A percentile compares a stretch with the other conserved stretches of the same genome.
phyloP scores from a whole-genome alignment of 2,888 invertebrate genomes.

The Papilio protenor region DNA sequence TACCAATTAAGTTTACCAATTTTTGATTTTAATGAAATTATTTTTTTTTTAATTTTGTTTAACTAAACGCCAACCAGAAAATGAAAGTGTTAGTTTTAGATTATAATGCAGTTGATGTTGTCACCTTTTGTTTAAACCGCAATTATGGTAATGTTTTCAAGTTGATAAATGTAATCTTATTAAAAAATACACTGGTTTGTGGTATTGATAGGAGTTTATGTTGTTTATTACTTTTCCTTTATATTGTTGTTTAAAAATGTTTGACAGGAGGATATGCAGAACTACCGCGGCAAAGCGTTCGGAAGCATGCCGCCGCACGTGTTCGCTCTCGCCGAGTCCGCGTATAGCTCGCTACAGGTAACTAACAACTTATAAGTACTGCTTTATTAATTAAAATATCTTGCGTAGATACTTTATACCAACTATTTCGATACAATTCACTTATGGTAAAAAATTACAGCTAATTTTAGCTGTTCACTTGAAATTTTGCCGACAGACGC shows the following conservation, averaged over 20 bases:
- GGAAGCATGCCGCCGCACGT: conserved; percentile 94
- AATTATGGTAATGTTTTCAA: no score
- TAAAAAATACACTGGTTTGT: no score
- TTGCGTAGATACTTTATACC: no score
- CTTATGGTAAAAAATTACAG: no score
- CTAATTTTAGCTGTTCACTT: no score
- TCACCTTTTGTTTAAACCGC: background rate
- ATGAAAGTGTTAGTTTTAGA: background rate
- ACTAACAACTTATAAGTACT: conserved; percentile 18
- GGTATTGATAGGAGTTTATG: no score
- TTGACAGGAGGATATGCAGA: conserved; percentile 90
- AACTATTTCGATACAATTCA: no score
- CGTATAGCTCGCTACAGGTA: conserved; percentile 90
- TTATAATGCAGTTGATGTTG: background rate
- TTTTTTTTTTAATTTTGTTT: no score
- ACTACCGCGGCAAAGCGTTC: conserved; percentile 92
- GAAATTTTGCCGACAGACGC: no score
- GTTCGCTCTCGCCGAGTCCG: conserved; percentile 95
- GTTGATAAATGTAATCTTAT: no score
- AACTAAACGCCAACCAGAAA: background rate
- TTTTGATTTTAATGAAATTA: no score
- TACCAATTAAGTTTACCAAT: conserved; percentile 15
- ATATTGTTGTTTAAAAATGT: conserved; percentile 1
- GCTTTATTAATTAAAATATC: background rate
- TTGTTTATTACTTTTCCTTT: no score